phyloP scores from a whole-genome alignment of 2,888 invertebrate species.

The Ectemnius continuus region DNA sequence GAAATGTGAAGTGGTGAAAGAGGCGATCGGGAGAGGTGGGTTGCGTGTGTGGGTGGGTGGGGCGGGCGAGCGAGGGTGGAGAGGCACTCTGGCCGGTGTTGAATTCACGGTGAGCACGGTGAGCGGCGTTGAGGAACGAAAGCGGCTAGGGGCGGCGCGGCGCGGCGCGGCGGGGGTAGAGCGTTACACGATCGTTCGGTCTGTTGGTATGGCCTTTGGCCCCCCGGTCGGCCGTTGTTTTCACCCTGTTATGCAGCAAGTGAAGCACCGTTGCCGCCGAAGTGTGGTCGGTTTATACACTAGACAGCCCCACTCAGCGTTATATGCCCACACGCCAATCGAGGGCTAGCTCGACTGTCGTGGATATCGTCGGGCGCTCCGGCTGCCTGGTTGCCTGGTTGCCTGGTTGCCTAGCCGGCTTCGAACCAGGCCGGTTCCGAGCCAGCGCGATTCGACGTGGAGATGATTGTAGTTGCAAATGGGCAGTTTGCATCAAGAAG shows the following conservation, averaged over 20 bases:
- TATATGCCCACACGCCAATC: conserved; percentile 57
- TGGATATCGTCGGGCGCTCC: background rate
- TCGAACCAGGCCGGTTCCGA: conserved; percentile 28
- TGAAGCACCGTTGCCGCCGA: conserved; percentile 68
- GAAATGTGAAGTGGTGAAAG: conserved; percentile 38
- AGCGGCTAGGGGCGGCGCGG: conserved; percentile 36
- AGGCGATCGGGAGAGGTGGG: conserved; percentile 12
- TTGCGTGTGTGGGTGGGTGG: no score
- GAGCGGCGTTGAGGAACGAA: conserved; percentile 32
- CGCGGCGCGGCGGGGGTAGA: conserved; percentile 28
- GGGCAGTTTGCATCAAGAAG: conserved; percentile 77
- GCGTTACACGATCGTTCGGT: conserved; percentile 56
- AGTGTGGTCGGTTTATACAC: conserved; percentile 74
- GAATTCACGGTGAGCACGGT: conserved; percentile 46
- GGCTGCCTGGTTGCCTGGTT: no score
- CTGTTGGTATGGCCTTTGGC: conserved; percentile 70
- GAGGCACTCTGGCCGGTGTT: conserved; percentile 45
- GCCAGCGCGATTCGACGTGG: conserved; percentile 68
- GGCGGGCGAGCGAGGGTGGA: conserved; percentile 10
- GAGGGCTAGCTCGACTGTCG: conserved; percentile 49
- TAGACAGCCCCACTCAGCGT: conserved; percentile 54
- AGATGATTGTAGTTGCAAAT: conserved; percentile 78
- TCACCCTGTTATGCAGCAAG: conserved; percentile 74
- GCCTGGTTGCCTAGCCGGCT: conserved; percentile 24
- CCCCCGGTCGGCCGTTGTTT: conserved; percentile 70